phyloP scores from a whole-genome alignment of 1,140 invertebrate species.

The Laupala kohalensis region DNA sequence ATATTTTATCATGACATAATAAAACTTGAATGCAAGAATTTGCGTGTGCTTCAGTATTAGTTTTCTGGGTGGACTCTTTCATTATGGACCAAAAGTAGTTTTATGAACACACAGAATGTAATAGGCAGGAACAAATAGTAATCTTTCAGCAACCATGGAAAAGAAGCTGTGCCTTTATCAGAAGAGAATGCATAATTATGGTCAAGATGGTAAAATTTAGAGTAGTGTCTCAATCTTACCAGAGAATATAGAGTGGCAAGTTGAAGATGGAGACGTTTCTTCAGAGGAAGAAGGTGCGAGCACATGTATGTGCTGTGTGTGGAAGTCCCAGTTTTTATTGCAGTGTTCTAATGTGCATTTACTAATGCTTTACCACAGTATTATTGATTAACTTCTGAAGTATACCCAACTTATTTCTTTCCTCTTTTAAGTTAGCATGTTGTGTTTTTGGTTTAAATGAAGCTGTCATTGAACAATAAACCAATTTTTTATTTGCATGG shows the following conservation, averaged over 20 bases:
- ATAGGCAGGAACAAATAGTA: conserved; percentile 19
- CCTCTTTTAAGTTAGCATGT: background rate
- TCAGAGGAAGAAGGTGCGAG: background rate
- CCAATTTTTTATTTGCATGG: background rate
- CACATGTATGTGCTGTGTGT: background rate
- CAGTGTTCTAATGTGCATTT: background rate
- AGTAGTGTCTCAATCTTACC: conserved; percentile 2
- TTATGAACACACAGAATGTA: conserved; percentile 22
- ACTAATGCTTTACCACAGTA: background rate
- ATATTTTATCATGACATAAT: too few relatives aligned
- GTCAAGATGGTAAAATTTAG: conserved; percentile 36
- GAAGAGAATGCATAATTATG: too few relatives aligned
- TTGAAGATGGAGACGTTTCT: background rate
- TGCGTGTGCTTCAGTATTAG: conserved; percentile 1
- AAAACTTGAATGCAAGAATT: too few relatives aligned
- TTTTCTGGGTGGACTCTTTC: too few relatives aligned
- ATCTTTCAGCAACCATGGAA: too few relatives aligned
- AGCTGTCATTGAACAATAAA: background rate
- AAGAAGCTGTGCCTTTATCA: conserved; percentile 39
- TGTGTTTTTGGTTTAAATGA: background rate
- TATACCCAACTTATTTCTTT: background rate
- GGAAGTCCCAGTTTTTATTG: background rate
- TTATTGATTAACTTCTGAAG: background rate
- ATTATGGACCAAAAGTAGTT: conserved; percentile 23
- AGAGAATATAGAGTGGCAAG: background rate